Conservation (phyloP, 2,113 vertebrate genomes). For the Cryptomyrus ogoouensis region DNA sequence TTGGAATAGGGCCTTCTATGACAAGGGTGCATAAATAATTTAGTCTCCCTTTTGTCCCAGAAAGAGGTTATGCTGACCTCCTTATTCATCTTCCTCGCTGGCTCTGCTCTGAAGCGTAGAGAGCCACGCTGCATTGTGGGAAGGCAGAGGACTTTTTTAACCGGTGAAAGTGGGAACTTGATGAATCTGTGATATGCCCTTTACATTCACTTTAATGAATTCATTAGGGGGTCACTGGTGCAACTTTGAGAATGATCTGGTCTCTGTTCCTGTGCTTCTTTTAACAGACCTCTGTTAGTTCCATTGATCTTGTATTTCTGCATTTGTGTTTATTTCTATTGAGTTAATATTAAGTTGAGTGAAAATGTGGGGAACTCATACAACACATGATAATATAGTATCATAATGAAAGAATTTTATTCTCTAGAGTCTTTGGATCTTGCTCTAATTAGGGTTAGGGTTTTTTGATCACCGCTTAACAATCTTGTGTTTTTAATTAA, state of each 20-base stretch:
- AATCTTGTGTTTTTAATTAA: constrained; percentile 4
- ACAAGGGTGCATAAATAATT: constrained; percentile 21
- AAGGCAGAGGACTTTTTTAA: constrained; percentile 3
- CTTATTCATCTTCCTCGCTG: constrained; percentile 6
- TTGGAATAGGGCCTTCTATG: constrained; percentile 12
- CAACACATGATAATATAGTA: neutral
- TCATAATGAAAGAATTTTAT: neutral
- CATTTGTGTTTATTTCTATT: neutral
- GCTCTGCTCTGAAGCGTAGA: neutral
- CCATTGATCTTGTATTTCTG: neutral
- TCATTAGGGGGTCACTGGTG: neutral
- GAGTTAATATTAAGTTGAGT: neutral
- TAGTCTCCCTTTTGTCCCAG: neutral
- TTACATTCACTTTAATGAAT: neutral
- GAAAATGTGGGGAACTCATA: neutral
- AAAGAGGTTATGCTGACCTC: constrained; percentile 15
- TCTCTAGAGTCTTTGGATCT: neutral
- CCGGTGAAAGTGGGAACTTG: neutral
- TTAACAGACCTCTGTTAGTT: neutral
- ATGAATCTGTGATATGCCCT: neutral
- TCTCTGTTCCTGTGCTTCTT: neutral
- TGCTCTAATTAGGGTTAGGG: neutral
- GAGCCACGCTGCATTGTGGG: neutral
- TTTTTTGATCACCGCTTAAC: constrained; percentile 3
- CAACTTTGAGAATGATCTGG: neutral